phyloP scores from a whole-genome alignment of 2,888 invertebrate species.

The Pherbina coryleti region DNA sequence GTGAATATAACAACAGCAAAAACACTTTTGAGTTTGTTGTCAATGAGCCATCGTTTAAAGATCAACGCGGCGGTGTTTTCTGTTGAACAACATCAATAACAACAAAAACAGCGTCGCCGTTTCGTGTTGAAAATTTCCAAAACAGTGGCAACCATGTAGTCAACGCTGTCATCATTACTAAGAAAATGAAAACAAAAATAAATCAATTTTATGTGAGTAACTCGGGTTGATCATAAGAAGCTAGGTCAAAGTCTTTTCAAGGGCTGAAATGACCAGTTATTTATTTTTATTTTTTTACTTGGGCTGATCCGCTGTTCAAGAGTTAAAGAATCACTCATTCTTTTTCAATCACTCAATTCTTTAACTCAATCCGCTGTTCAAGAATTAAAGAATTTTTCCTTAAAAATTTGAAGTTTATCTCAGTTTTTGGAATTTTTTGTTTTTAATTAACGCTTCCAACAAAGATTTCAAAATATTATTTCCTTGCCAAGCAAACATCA shows the following conservation, averaged over 20 bases:
- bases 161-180: neutral
- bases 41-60: neutral
- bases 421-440: neutral
- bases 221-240: too few relatives aligned
- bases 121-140: neutral
- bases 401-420: neutral
- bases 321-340: neutral
- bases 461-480: neutral
- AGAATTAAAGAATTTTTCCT: neutral
- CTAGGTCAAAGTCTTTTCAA: too few relatives aligned
- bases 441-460: neutral
- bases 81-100: neutral
- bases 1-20: neutral
- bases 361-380: neutral
- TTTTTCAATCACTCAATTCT: too few relatives aligned
- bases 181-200: neutral
- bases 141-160: neutral
- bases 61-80: conserved; percentile 5
- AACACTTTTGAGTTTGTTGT: neutral
- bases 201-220: neutral
- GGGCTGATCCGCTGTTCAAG: neutral
- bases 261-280: too few relatives aligned
- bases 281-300: neutral
- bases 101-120: neutral
- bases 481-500: neutral